phyloP scores from a whole-genome alignment of 2,113 vertebrate species.

The Xenopus laevis region DNA sequence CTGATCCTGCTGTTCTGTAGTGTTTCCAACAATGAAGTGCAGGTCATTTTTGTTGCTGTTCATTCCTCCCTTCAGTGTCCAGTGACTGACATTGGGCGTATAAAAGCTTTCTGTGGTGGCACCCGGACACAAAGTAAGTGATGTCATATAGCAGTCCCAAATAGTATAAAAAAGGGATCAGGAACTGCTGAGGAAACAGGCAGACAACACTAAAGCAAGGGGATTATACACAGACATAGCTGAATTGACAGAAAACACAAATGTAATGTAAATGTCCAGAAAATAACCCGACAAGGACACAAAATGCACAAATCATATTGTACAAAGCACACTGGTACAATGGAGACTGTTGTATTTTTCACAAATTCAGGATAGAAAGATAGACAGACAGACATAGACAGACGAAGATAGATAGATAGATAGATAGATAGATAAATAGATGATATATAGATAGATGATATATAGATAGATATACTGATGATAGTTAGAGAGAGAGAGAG shows the following conservation, averaged over 20 bases:
- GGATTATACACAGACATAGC: slow-evolving; percentile 45
- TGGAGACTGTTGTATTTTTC: no score
- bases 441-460: no score
- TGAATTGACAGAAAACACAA: slow-evolving; percentile 36
- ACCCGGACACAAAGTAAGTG: slow-evolving; percentile 10
- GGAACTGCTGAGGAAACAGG: slow-evolving; percentile 43
- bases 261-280: slow-evolving; percentile 28
- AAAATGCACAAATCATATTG: slow-evolving; percentile 23
- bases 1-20: no score
- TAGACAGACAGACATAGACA: no score
- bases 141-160: slow-evolving; percentile 28
- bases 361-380: no score
- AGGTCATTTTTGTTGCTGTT: no score
- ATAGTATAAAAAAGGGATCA: slow-evolving; percentile 38
- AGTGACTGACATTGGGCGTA: slow-evolving; percentile 1
- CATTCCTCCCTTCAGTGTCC: not conserved
- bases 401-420: no score
- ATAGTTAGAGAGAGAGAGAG: no score
- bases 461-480: no score
- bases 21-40: no score
- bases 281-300: slow-evolving; percentile 17
- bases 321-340: no score
- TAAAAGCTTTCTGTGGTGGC: slow-evolving; percentile 18
- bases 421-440: no score
- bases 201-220: slow-evolving; percentile 39